Base-by-base conservation (phyloP, 2,113 vertebrate species). In the Lamprotornis superbus region DNA sequence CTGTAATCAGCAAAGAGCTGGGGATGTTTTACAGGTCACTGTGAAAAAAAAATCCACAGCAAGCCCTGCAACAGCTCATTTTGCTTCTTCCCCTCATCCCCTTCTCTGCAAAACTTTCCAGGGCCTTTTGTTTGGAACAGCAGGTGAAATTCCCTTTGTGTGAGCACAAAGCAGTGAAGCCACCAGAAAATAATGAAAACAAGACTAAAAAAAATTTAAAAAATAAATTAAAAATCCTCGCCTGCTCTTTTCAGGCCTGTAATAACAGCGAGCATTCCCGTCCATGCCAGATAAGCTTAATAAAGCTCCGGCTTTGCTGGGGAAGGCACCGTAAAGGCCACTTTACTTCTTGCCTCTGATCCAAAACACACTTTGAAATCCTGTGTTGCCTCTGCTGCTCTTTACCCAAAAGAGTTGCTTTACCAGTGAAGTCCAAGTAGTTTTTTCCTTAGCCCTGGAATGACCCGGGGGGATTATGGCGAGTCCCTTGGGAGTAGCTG, bases 111-210 rank as follows among this genome's bases (percentile, higher is more conserved):
- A 96, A 97, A 95, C 91, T 97, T 96, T 95, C 84, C 14, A 5
- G 50, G 82, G 85, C 91, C 89, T 94, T 94, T 94, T 92, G 81
- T 96, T 87, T 55, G 23, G 49, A 96, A 76, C 91, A 95, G 95
- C 78, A 95, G 95, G 89, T 94, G 94, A 94, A 90, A 91, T 91
- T 91, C 74, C 59, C 94, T 87, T 92, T 93, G 84, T 83, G 70
- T 33, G 27, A 77, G 56, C 63, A 87, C 93, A 93, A 87, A 88
- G 87, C 56, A 4, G 11, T 0, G 23, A 73, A 78, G 31, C 35
- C 47, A 87, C 31, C 37, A 71, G 71, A 81, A 94, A 87, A 80
- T 76, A 91, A 91, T 42, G 59, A 96, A 93, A 97, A 92, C 75
- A 93, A 93, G 75, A 47, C 21, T 31, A 3, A 23, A 15, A 12